Percentiles rank a stretch among this genome's conserved stretches.
These are phyloP conservation scores for Ditula angustiorana DNA, from an alignment of 2,888 invertebrate genomes.

Conservation along the genomic window DNA sequence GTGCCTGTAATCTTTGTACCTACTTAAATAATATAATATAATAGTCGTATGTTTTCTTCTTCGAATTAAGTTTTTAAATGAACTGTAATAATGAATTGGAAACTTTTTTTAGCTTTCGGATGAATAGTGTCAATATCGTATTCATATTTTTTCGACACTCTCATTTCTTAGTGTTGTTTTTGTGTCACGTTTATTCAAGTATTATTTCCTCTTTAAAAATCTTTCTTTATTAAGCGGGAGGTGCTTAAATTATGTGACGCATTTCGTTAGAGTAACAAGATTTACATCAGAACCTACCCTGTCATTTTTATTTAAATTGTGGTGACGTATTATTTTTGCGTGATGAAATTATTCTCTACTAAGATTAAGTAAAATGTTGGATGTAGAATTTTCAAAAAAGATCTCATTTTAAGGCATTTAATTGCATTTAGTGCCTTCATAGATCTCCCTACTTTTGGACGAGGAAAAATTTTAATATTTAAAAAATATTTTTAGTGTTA, in stretches of 20 bases:
- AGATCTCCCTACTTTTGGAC: slow-evolving; percentile 79
- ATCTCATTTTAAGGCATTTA: slow-evolving; percentile 76
- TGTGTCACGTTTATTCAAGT: slow-evolving; percentile 7
- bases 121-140: too few species aligned
- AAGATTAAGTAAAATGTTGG: slow-evolving; percentile 69
- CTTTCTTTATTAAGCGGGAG: slow-evolving; percentile 60
- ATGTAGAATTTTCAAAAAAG: slow-evolving; percentile 75
- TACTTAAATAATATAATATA: slow-evolving; percentile 32
- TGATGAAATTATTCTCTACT: slow-evolving; percentile 56
- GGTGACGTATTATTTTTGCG: slow-evolving; percentile 75
- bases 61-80: too few species aligned
- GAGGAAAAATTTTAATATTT: slow-evolving; percentile 56
- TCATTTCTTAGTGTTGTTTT: slow-evolving; percentile 1
- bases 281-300: slow-evolving; percentile 67
- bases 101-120: too few species aligned
- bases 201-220: slow-evolving; percentile 47
- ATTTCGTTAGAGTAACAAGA: slow-evolving; percentile 46
- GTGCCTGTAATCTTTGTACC: slow-evolving; percentile 19
- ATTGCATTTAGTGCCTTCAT: slow-evolving; percentile 62
- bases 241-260: slow-evolving; percentile 70
- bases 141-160: not conserved
- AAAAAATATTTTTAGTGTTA: slow-evolving; percentile 64
- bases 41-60: not conserved
- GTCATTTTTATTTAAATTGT: slow-evolving; percentile 54
- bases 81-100: too few species aligned